Evolutionary conservation across 1,140 invertebrate genomes (phyloP), one percentile per base, ranked within the genome.

Genomic region (Cotesia typhae): DNA sequence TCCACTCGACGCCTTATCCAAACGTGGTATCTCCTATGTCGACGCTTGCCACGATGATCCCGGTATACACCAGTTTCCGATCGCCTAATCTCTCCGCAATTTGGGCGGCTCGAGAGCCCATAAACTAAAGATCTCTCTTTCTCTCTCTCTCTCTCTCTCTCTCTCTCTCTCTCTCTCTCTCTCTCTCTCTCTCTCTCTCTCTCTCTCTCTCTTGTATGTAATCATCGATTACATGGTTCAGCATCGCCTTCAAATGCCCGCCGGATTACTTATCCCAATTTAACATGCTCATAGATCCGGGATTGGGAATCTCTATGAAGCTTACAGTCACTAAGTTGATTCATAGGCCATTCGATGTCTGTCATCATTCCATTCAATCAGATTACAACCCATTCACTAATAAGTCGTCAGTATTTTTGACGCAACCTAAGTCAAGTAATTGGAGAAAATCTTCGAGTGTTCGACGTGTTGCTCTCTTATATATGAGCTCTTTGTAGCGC

Each of bases 21-120:
- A 72, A 72, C 71, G 57, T 67, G 53, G 20, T 61, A 67, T 72
- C 20, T 57, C 65, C 64, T 61, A 72, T 71, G 65, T 72, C 66
- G 51, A 65, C 66, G 66, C 70, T 68, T 64, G 52, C 47, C 60
- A 57, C 17, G 67, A 76, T 77, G 73, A 79, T 75, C 72, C 75
- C 74, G 73, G 76, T 72, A 60, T 67, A 82, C 80, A 78, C 79
- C 71, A 77, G 79, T 68, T 81, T 80, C 78, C 79, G 78, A 80
- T 77, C 79, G 78, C 78, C 81, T 85, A 85, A 85, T 83, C 82
- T 81, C 83, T 81, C 78, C 81, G 79, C 81, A 83, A 83, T 85
- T 85, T 85, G 83, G 81, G 78, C 80, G 76, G 79, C 80, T 80
- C 70, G 74, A 77, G 74, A 76, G 74, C 80, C 82, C 79, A 83